Conservation (phyloP, 2,888 invertebrate genomes). For the Capitulum mitella region DNA sequence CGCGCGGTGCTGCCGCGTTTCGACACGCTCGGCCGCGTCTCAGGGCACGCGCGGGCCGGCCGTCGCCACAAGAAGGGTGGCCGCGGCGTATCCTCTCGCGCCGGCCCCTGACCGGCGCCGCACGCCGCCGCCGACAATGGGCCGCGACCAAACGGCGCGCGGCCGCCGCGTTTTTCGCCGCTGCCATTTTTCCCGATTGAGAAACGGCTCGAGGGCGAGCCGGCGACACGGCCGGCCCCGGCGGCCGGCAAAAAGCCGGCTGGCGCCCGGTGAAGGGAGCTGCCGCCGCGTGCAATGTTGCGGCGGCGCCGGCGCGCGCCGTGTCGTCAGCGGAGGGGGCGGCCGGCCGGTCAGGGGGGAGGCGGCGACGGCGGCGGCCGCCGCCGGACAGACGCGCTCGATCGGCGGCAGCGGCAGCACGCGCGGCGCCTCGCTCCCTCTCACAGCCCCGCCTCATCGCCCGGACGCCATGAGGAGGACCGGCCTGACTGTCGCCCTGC, state of each 20-base stretch:
- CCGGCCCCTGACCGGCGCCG: not conserved
- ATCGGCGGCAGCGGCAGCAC: constrained; percentile 4
- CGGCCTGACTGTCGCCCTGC: not conserved
- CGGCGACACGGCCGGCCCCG: constrained; percentile 19
- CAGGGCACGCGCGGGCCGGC: not conserved
- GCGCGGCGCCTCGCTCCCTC: not conserved
- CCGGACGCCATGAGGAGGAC: constrained; percentile 11
- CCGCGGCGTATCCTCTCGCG: too few species aligned
- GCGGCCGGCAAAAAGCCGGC: not conserved
- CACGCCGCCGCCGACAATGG: not conserved
- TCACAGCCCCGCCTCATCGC: too few species aligned
- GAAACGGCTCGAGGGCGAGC: constrained; percentile 26
- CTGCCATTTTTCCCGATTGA: constrained; percentile 29
- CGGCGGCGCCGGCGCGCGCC: not conserved
- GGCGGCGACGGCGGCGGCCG: not conserved
- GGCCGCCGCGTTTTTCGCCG: constrained; percentile 32
- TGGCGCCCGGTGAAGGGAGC: not conserved
- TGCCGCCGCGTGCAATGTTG: not conserved
- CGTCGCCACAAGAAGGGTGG: not conserved
- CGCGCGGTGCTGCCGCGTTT: not conserved
- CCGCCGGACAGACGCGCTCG: not conserved
- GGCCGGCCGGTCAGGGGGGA: not conserved
- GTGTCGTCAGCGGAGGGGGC: not conserved
- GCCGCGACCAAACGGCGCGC: constrained; percentile 18
- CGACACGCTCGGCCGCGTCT: not conserved